Evolutionary conservation across 2,113 vertebrate species (phyloP), one percentile per base, ranked within the genome.

Genomic region (Zeus faber): DNA sequence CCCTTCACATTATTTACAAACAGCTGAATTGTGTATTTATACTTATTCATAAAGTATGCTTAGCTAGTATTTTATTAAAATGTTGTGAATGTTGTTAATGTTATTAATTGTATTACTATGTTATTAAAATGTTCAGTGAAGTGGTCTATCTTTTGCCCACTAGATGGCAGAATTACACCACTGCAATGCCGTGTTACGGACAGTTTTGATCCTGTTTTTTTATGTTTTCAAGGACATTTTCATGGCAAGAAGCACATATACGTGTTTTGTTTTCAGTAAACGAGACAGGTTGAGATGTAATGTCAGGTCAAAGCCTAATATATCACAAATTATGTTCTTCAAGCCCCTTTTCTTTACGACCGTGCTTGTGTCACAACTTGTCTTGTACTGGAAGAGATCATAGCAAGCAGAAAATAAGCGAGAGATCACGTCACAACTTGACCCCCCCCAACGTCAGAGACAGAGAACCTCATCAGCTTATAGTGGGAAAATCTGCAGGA

Each of bases 141-240:
- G 18, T 44, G 10, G 58, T 16, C 23, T 49, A 6, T 47, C 10
- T n/a, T 5, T 18, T 6, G 1, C 48, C 77, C 84, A 82, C 64
- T 76, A 82, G 86, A 69, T 83, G 84, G 59, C 76, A 73, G 63
- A 56, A 17, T 44, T 46, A 16, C n/a, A 45, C 57, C 16, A 27
- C 47, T 45, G 29, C 56, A 45, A 1, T 50, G 41, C 27, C 25
- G 10, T 49, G 58, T 25, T 11, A 9, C 9, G 25, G 49, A 47
- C 27, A 48, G 31, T 29, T 75, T 47, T 40, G 39, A 57, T 40
- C 45, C 18, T 20, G 11, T 4, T 3, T 46, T 54, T 56, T 62
- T 10, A n/a, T 67, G 23, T 39, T 5, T 17, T 21, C 44, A 58
- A 22, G 41, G 17, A 5, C 21, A 10, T 22, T 5, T 44, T 44